Percentiles rank a stretch among this genome's conserved stretches.
These are phyloP conservation scores for Amphipyra berbera DNA, from an alignment of 2,888 invertebrate species.

Conservation along the genomic window DNA sequence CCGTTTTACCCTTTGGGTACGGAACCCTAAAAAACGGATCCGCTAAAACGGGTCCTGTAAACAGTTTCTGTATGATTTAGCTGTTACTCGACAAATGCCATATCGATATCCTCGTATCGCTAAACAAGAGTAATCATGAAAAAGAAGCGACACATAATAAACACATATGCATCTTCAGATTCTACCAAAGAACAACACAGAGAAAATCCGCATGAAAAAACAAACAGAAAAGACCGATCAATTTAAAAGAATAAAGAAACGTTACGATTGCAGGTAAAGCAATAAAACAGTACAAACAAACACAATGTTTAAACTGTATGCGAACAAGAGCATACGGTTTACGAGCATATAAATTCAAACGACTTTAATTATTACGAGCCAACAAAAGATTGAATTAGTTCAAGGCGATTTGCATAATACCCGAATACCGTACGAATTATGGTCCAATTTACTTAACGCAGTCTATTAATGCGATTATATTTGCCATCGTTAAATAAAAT, in stretches of 20 bases:
- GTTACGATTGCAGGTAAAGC: conserved; percentile 38
- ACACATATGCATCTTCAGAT: conserved; percentile 7
- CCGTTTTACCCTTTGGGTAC: no score
- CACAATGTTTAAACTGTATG: conserved; percentile 32
- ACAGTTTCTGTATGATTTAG: no score
- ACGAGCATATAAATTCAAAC: conserved; percentile 68
- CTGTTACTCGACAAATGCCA: no score
- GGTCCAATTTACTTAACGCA: conserved; percentile 54
- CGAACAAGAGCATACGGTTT: conserved; percentile 52
- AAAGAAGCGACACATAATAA: conserved; percentile 24
- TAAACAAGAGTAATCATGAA: not conserved
- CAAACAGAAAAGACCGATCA: conserved; percentile 44
- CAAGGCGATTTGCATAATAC: conserved; percentile 69
- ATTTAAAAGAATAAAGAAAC: conserved; percentile 45
- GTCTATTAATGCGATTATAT: conserved; percentile 43
- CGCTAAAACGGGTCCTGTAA: no score
- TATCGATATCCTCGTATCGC: no score
- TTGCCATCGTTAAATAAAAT: conserved; percentile 34
- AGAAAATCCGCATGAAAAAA: conserved; percentile 38
- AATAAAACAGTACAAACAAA: conserved; percentile 48
- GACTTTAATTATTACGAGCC: conserved; percentile 70
- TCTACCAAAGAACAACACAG: conserved; percentile 9
- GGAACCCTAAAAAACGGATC: no score
- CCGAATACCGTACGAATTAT: conserved; percentile 50
- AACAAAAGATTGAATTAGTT: conserved; percentile 71